Conservation (phyloP, 2,797 vertebrate genomes). For the Chiroxiphia lanceolata region DNA sequence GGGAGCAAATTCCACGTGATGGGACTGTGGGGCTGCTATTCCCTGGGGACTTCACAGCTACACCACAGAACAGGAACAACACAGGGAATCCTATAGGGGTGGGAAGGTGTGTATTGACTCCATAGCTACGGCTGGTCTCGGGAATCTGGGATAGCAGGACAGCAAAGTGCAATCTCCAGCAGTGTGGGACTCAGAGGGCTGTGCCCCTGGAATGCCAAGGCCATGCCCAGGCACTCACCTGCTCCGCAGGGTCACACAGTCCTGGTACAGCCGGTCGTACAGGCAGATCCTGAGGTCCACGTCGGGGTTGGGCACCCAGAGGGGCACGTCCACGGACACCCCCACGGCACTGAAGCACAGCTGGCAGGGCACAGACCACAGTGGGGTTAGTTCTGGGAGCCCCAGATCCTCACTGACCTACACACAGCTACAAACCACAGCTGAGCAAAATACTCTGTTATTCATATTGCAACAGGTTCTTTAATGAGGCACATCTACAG, state of each 20-base stretch:
- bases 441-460: background rate
- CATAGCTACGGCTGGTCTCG: accelerated
- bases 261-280: conserved; percentile 88
- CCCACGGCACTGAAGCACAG: conserved; percentile 77
- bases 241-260: conserved; percentile 79
- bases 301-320: conserved; percentile 82
- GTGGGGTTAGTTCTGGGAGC: background rate
- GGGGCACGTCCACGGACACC: conserved; percentile 76
- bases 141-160: too few species aligned
- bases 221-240: conserved; percentile 71
- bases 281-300: conserved; percentile 91
- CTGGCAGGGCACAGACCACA: conserved; percentile 6
- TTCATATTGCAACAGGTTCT: background rate
- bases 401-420: background rate
- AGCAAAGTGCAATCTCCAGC: background rate
- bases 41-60: background rate
- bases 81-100: background rate
- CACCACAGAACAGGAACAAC: background rate
- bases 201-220: background rate
- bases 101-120: background rate
- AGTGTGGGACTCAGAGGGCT: background rate
- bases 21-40: background rate
- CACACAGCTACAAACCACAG: background rate
- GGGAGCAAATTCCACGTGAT: background rate
- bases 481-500: background rate